A percentile compares a stretch with the other conserved stretches of the same genome.
These are phyloP conservation scores for Sebastes cheni DNA, from an alignment of 2,797 vertebrate species.

Conservation along the genomic window DNA sequence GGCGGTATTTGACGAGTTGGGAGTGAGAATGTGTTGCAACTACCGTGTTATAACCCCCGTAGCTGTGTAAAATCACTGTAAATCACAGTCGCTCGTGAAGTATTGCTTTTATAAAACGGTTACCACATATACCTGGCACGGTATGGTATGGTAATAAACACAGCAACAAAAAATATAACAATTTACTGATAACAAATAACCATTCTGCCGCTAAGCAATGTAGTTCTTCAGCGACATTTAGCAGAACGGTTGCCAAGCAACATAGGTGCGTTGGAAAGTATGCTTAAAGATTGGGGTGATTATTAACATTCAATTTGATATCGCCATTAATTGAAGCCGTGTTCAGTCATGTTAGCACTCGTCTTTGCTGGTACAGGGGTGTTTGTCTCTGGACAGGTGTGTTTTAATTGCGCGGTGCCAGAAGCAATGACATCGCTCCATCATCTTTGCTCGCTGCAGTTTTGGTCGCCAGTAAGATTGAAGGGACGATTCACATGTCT, in stretches of 20 bases:
- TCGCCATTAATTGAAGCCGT: not conserved
- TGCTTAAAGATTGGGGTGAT: not conserved
- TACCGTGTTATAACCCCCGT: not conserved
- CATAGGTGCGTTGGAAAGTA: not conserved
- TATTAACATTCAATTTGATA: not conserved
- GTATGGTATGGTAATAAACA: not conserved
- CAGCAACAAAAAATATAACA: not conserved
- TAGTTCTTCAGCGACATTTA: not conserved
- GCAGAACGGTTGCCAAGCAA: too few species aligned
- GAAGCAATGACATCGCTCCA: not conserved
- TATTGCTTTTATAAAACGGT: not conserved
- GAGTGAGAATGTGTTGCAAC: not conserved
- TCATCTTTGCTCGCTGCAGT: not conserved
- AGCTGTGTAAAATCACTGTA: not conserved
- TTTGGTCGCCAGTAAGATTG: not conserved
- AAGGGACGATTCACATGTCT: not conserved
- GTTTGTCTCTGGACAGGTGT: not conserved
- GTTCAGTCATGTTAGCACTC: not conserved
- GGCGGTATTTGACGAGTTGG: too few species aligned
- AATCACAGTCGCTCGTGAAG: too few species aligned
- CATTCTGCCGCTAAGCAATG: not conserved
- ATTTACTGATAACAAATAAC: not conserved
- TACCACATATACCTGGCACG: not conserved
- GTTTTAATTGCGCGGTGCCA: not conserved
- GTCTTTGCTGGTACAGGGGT: not conserved